Evolutionary conservation across 2,888 invertebrate genomes (phyloP), one percentile per base, ranked within the genome.

Genomic region (Caenorhabditis angaria): DNA sequence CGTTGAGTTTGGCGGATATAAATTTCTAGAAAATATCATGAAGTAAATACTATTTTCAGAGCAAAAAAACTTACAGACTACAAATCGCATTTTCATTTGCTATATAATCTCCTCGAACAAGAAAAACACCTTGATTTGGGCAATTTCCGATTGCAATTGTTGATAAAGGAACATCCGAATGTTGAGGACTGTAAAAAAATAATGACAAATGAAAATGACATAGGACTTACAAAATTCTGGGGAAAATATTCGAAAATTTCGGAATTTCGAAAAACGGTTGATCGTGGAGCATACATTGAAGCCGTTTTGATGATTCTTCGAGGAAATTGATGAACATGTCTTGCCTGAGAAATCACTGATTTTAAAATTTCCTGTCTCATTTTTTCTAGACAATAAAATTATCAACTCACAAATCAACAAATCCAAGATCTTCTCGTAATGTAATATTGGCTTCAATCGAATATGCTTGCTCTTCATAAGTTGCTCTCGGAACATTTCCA

Each of bases 41-140:
- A 29, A 27, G 24, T 14, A 22, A n/a, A 3, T 56, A 25, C 20
- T 62, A n/a, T 50, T 50, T 25, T 50, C 8, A n/a, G 6, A 25
- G 25, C 12, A 27, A 24, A 12, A 47, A 8, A 25, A 24, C 68
- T 61, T 47, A 77, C 74, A 65, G 55, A 59, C 76, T 80, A 27
- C 70, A 77, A 25, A 66, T 47, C 0, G 69, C 66, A 53, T 83
- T 83, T 22, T 73, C 64, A 18, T 64, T 50, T 6, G 80, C 71
- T 8, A 78, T 66, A 64, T 77, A 83, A 47, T 80, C 77, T 10
- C 78, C 80, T 25, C 82, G 57, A 27, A 77, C 75, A 28, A 82
- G 58, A 55, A 83, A 83, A 2, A 78, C 53, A 0, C 82, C 82
- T 2, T 67, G 41, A 65, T 77, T 78, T 12, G 73, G 72, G 59